phyloP scores from a whole-genome alignment of 2,888 invertebrate species.

The Epinotia bilunana region DNA sequence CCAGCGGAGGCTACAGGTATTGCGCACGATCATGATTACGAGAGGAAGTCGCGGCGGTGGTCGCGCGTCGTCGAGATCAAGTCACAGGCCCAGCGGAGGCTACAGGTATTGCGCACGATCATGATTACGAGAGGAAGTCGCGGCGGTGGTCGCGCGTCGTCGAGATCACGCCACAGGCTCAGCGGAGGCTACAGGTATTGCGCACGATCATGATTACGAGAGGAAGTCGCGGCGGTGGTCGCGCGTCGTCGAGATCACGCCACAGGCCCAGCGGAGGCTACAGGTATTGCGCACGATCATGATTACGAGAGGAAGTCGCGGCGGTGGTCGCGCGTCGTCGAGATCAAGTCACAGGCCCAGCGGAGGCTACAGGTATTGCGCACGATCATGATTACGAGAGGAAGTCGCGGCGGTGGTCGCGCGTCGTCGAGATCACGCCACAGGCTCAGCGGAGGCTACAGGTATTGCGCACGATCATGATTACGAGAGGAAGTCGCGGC shows the following conservation, averaged over 20 bases:
- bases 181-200: constrained; percentile 82
- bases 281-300: constrained; percentile 65
- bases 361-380: constrained; percentile 80
- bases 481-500: constrained; percentile 94
- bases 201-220: constrained; percentile 85
- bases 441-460: constrained; percentile 86
- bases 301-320: constrained; percentile 93
- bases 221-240: constrained; percentile 96
- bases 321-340: constrained; percentile 94
- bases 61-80: constrained; percentile 92
- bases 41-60: constrained; percentile 96
- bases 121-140: constrained; percentile 92
- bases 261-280: constrained; percentile 85
- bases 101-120: constrained; percentile 70
- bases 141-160: constrained; percentile 95
- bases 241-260: constrained; percentile 89
- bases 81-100: constrained; percentile 85
- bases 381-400: constrained; percentile 87
- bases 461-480: constrained; percentile 53
- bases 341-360: constrained; percentile 88
- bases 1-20: constrained; percentile 83
- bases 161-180: constrained; percentile 88
- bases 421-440: constrained; percentile 90
- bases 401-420: constrained; percentile 95
- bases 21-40: constrained; percentile 80